Evolutionary conservation across 2,113 vertebrate species (phyloP).

Genomic region (Corydoras sp.): DNA sequence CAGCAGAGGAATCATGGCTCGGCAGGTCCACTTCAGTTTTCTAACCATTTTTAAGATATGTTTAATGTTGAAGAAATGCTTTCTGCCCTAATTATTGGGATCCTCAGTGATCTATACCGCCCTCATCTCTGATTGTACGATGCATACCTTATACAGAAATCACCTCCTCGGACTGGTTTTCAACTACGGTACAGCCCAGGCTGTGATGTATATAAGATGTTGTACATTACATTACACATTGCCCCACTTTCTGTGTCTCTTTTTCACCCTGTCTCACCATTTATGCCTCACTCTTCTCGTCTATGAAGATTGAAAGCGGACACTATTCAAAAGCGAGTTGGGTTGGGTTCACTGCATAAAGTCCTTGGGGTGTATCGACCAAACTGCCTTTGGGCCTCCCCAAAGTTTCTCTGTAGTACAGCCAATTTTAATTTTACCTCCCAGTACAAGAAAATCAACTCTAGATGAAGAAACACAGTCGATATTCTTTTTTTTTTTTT

Average conservation of each 20-base stretch:
- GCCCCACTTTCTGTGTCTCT: constrained; percentile 83
- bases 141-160: constrained; percentile 90
- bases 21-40: constrained; percentile 89
- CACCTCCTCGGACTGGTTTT: constrained; percentile 99
- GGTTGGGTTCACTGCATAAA: constrained; percentile 59
- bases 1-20: constrained; percentile 78
- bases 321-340: constrained; percentile 26
- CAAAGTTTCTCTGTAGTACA: constrained; percentile 70
- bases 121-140: constrained; percentile 98
- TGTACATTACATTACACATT: constrained; percentile 87
- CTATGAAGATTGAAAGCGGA: constrained; percentile 63
- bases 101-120: constrained; percentile 99
- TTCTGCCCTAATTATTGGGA: constrained; percentile 99
- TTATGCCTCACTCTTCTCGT: constrained; percentile 62
- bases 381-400: constrained; percentile 57
- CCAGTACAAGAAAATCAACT: constrained; percentile 76
- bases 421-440: constrained; percentile 86
- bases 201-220: constrained; percentile 98
- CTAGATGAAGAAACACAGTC: constrained; percentile 95
- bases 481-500: constrained; percentile 75
- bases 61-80: constrained; percentile 93
- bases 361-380: constrained; percentile 49
- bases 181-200: constrained; percentile 89
- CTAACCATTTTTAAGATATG: constrained; percentile 81
- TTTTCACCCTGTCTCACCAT: constrained; percentile 75